phyloP scores from a whole-genome alignment of 92 coral and sea anemone genomes.

The Pocillopora meandrina region DNA sequence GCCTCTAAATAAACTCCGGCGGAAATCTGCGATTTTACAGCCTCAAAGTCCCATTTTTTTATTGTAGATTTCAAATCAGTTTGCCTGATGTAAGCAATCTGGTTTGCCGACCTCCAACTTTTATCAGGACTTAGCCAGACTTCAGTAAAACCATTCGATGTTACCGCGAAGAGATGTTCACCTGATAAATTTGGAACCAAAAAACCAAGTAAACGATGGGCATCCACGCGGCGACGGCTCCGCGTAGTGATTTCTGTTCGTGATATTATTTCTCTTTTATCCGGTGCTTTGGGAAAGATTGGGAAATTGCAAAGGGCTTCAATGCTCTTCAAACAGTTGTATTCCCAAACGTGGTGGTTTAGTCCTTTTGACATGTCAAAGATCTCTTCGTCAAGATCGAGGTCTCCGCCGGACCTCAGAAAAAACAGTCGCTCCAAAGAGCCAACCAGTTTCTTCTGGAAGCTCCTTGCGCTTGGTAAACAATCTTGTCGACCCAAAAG shows the following conservation, averaged over 20 bases:
- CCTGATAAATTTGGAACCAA: slow-evolving; percentile 45
- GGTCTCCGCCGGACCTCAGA: neutral
- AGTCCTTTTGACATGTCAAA: slow-evolving; percentile 15
- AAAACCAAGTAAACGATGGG: slow-evolving; percentile 56
- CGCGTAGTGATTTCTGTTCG: slow-evolving; percentile 5
- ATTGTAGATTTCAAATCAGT: slow-evolving; percentile 6
- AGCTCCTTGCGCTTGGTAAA: neutral
- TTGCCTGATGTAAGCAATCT: slow-evolving; percentile 27
- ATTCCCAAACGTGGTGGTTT: slow-evolving; percentile 43
- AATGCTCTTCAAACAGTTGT: slow-evolving; percentile 43
- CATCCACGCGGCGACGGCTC: neutral
- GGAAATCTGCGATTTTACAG: slow-evolving; percentile 28
- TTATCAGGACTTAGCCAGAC: slow-evolving; percentile 43
- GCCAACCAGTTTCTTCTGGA: neutral
- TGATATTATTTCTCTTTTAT: slow-evolving; percentile 6
- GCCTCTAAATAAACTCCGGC: slow-evolving; percentile 23
- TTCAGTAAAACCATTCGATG: slow-evolving; percentile 46
- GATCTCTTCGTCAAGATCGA: neutral
- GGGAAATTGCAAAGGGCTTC: slow-evolving; percentile 42
- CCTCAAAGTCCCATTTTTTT: slow-evolving; percentile 10
- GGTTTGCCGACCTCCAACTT: slow-evolving; percentile 30
- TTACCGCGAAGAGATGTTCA: slow-evolving; percentile 44
- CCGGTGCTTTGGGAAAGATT: slow-evolving; percentile 51
- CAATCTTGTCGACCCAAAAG: slow-evolving; percentile 6
- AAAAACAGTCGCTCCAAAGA: slow-evolving; percentile 2